phyloP scores from a whole-genome alignment of 35 echinoderm and acorn worm species.

The Hemicentrotus pulcherrimus region DNA sequence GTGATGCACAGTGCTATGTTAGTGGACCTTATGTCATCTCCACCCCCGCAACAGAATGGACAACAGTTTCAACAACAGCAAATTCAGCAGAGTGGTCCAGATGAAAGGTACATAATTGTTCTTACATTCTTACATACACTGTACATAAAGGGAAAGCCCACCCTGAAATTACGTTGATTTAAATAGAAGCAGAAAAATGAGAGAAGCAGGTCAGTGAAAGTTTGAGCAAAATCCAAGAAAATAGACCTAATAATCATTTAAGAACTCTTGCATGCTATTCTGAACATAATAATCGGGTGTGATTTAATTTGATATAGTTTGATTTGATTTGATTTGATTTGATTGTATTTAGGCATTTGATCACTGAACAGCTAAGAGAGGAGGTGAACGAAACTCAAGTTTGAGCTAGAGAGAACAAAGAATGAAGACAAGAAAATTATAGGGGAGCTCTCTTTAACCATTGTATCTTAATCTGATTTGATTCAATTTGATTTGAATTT shows the following conservation, averaged over 20 bases:
- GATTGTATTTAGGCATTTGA: slow-evolving; percentile 64
- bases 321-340: background rate
- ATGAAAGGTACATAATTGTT: slow-evolving; percentile 66
- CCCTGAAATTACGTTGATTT: too few relatives aligned
- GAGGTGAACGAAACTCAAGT: slow-evolving; percentile 82
- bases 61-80: slow-evolving; percentile 8
- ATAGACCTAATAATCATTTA: too few relatives aligned
- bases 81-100: slow-evolving; percentile 61
- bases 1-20: slow-evolving; percentile 40
- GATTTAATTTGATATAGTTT: background rate
- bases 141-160: too few relatives aligned
- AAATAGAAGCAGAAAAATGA: too few relatives aligned
- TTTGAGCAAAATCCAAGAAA: too few relatives aligned
- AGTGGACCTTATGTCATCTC: slow-evolving; percentile 55
- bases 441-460: background rate
- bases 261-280: too few relatives aligned
- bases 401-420: background rate
- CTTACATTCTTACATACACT: too few relatives aligned
- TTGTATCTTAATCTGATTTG: background rate
- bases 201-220: too few relatives aligned
- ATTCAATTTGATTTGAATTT: background rate
- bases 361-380: slow-evolving; percentile 81
- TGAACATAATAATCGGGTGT: too few relatives aligned
- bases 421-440: too few relatives aligned
- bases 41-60: slow-evolving; percentile 45